Base-by-base conservation (phyloP, 2,113 vertebrate species). In the Sigmodon hispidus region DNA sequence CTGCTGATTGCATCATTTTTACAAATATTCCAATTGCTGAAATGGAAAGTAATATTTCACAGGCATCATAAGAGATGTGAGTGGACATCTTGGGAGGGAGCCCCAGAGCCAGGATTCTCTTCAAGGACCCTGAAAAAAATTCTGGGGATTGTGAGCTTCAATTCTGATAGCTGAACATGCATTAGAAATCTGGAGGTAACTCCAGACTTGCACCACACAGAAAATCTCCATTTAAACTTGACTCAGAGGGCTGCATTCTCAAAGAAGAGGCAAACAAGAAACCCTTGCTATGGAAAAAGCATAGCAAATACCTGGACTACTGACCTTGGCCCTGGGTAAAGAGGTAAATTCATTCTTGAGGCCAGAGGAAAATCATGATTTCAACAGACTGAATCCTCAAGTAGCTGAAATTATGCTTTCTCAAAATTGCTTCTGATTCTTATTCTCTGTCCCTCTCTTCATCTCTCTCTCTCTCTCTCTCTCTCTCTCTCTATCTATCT, bases 351-450 rank as follows among this genome's bases (percentile, higher is more conserved):
- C 0, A 73, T 10, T 55, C 59, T 12, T 92, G 43, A 79, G 69
- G 83, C 40, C 57, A 91, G 72, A 85, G 45, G n/a, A 31, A 22
- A 26, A 43, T 81, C 36, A 72, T 45, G 57, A 86, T 48, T 75
- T 79, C 34, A 94, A 84, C 0, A 40, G 31, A 55, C 61, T 84
- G 48, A 67, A 93, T 52, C 88, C 43, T 93, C 11, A 86, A 10
- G 72, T 69, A 92, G 15, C 22, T 86, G 34, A 81, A 96, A 93
- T 73, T 63, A 1, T 70, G 50, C 40, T 91, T 94, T n/a, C 40
- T 55, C 34, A 84, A 73, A 92, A 45, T 87, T 59, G 76, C 16
- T 91, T 59, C 40, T 77, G 45, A 43, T 48, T 75, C 45, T 76
- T 45, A 29, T 1, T 17, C n/a, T 19, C 17, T 75, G 12, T 75